These are phyloP conservation scores for Planiliza haematocheilus DNA, from an alignment of 2,113 vertebrate species.

Conservation along the genomic window DNA sequence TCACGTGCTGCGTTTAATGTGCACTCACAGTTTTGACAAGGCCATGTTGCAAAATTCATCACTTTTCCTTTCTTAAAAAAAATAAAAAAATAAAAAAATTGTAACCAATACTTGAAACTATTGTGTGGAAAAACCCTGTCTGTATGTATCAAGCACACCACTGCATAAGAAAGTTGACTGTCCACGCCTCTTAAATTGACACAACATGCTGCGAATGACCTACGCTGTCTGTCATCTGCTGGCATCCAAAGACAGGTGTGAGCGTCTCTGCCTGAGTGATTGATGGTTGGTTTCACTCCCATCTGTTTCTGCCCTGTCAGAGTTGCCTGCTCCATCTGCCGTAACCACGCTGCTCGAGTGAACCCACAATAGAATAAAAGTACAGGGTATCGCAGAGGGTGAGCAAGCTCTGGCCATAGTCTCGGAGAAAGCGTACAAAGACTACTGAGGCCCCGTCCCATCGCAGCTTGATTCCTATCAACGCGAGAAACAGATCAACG, in stretches of 20 bases:
- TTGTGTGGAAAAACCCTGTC: neutral
- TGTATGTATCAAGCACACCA: constrained; percentile 13
- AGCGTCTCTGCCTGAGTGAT: constrained; percentile 43
- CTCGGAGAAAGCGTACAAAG: neutral
- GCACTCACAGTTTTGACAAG: neutral
- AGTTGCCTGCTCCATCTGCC: constrained; percentile 50
- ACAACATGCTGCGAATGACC: constrained; percentile 56
- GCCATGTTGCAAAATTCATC: neutral
- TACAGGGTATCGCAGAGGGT: neutral
- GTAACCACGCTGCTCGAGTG: constrained; percentile 4
- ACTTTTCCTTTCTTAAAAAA: neutral
- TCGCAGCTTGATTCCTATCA: neutral
- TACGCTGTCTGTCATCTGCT: constrained; percentile 71
- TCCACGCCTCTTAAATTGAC: constrained; percentile 35
- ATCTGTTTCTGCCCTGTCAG: constrained; percentile 66
- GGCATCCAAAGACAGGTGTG: constrained; percentile 75
- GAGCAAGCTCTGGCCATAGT: neutral
- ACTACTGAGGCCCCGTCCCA: constrained; percentile 7
- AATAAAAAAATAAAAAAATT: neutral
- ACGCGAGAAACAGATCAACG: constrained; percentile 10
- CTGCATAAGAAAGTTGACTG: constrained; percentile 15
- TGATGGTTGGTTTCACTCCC: constrained; percentile 55
- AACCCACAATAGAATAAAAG: constrained; percentile 16
- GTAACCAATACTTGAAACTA: neutral
- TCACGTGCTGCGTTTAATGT: neutral